A percentile compares a stretch with the other conserved stretches of the same genome.
Conservation (phyloP, 2,888 invertebrate genomes). For the Mesorhabditis sp. region DNA sequence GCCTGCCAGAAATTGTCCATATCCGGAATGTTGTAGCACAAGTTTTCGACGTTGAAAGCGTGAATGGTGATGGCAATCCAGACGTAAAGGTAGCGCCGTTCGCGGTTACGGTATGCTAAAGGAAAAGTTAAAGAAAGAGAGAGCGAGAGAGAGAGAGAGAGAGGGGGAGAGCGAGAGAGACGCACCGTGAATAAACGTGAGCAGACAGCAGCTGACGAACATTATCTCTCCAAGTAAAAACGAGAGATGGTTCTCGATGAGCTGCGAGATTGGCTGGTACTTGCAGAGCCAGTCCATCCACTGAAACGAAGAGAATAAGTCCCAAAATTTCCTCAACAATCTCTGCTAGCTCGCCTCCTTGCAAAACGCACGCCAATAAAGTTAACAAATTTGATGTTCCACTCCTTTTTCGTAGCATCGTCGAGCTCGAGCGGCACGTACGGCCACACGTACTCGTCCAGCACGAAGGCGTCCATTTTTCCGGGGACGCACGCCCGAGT, state of each 20-base stretch:
- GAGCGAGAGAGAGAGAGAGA: neutral
- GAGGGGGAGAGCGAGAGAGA: neutral
- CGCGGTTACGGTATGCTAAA: conserved; percentile 68
- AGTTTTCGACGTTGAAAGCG: conserved; percentile 72
- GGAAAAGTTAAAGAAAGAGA: too few relatives aligned
- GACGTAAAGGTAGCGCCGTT: conserved; percentile 73
- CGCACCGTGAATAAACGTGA: conserved; percentile 68
- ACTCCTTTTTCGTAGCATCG: conserved; percentile 40
- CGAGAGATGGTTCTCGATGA: conserved; percentile 63
- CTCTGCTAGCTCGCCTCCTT: neutral
- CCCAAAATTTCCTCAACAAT: too few relatives aligned
- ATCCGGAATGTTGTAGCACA: conserved; percentile 72
- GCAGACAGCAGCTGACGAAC: conserved; percentile 67
- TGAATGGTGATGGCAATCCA: conserved; percentile 75
- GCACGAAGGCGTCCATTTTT: conserved; percentile 33
- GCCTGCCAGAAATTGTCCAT: conserved; percentile 82
- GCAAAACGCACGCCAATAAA: neutral
- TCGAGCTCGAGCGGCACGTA: conserved; percentile 50
- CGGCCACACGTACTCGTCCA: conserved; percentile 48
- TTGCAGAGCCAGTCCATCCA: conserved; percentile 56
- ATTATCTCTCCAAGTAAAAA: conserved; percentile 69
- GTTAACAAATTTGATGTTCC: conserved; percentile 9
- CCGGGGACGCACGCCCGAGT: neutral
- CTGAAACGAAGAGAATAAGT: conserved; percentile 28
- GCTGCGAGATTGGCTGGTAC: conserved; percentile 45